Percentiles rank a stretch among this genome's conserved stretches.
Evolutionary conservation across 2,113 vertebrate species (phyloP).

Genomic region (Cnemophilus loriae): DNA sequence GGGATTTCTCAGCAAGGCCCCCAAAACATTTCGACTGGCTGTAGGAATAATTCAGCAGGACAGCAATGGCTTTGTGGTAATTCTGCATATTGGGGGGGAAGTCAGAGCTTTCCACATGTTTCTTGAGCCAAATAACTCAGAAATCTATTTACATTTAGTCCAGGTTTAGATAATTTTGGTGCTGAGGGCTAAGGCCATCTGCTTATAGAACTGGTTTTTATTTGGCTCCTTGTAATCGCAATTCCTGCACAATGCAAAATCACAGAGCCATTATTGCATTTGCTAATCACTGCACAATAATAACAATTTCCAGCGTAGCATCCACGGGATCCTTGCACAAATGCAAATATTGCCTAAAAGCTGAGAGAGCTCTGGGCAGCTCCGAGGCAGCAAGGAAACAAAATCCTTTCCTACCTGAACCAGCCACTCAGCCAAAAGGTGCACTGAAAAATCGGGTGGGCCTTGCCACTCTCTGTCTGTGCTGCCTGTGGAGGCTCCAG

Average conservation of each 20-base stretch:
- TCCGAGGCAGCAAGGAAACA: background rate
- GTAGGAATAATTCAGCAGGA: background rate
- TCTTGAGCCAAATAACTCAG: background rate
- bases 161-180: background rate
- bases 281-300: background rate
- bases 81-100: background rate
- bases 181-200: background rate
- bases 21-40: background rate
- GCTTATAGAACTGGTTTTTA: background rate
- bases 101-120: background rate
- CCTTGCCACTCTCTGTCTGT: accelerated
- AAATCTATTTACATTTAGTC: background rate
- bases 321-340: background rate
- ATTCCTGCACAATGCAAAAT: background rate
- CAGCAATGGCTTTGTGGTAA: background rate
- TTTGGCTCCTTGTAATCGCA: slow-evolving; percentile 23
- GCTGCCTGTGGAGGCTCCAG: background rate
- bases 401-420: background rate
- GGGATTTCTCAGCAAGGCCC: background rate
- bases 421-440: background rate
- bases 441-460: background rate
- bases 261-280: background rate
- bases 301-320: background rate
- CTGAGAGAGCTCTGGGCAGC: background rate
- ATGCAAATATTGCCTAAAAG: background rate